Base-by-base conservation (phyloP, 2,797 vertebrate species). In the Propithecus perrieri region DNA sequence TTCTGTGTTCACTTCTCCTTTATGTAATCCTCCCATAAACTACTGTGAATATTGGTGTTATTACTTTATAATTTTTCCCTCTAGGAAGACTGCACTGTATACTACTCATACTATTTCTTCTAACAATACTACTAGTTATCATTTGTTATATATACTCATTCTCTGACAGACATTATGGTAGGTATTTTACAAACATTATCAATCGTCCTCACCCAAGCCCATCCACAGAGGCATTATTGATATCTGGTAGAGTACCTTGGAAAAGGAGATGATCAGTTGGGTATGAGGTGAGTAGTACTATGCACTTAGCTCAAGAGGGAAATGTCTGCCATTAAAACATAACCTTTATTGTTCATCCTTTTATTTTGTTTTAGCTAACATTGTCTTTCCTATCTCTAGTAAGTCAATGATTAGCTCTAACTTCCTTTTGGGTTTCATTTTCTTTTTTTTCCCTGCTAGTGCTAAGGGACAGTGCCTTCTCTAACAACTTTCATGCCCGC, bases 341-440 rank as follows among this genome's bases (percentile, higher is more conserved):
- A 85, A 38, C 18, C 76, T 61, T 95, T 43, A 69, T 79, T 93
- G 59, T 41, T 89, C 20, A 5, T 48, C n/a, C 7, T 80, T 89
- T 59, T 80, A 38, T 71, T 89, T 89, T 76, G 59, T 81, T 95
- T 91, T 69, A 67, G 46, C 38, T 83, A 79, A 83, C 7, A 50
- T 63, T 61, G n/a, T 67, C 33, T 76, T 90, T 89, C 53, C 35
- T 71, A 78, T 69, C 65, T 95, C 28, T 71, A 95, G 55, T 85
- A 74, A 89, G 61, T 85, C 79, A 79, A n/a, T 41, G 33, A 3
- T 53, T 79, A 75, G 26, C 41, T 95, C 65, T 26, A 53, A 59
- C 26, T 46, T 89, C 48, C 50, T 48, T 89, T 63, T 79, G 72
- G 24, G 9, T 53, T 93, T 95, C 61, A 63, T 59, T 91, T 93